Evolutionary conservation across 2,113 vertebrate species (phyloP).

Genomic region (Pipa parva): DNA sequence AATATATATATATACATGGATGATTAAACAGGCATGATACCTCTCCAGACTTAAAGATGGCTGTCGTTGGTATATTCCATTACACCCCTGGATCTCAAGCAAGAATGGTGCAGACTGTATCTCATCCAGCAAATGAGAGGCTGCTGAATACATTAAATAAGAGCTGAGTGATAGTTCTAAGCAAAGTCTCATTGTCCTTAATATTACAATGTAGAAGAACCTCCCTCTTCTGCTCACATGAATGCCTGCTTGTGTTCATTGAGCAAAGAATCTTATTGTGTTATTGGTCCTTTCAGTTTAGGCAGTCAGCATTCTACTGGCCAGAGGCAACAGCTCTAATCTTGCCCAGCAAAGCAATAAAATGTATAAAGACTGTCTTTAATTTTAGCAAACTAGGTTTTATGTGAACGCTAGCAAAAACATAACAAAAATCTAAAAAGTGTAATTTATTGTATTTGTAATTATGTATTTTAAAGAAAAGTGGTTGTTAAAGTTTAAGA

Average conservation of each 20-base stretch:
- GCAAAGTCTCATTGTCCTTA: constrained; percentile 45
- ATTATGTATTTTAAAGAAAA: too few relatives aligned
- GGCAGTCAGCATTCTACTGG: background rate
- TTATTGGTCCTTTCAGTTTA: background rate
- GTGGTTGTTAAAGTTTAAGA: too few relatives aligned
- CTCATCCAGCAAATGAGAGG: constrained; percentile 44
- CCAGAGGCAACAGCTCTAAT: background rate
- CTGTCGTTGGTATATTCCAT: constrained; percentile 12
- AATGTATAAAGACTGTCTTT: too few relatives aligned
- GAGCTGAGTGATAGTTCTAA: constrained; percentile 40
- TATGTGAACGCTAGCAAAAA: too few relatives aligned
- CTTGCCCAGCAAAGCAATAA: too few relatives aligned
- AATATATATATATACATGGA: background rate
- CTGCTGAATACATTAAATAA: constrained; percentile 44
- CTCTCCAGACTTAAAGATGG: constrained; percentile 29
- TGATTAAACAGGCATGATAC: background rate
- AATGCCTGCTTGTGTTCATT: background rate
- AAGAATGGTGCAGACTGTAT: constrained; percentile 39
- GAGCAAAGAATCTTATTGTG: constrained; percentile 13
- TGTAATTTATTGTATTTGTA: too few relatives aligned
- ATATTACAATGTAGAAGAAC: constrained; percentile 37
- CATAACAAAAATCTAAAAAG: too few relatives aligned
- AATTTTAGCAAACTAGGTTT: too few relatives aligned
- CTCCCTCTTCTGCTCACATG: constrained; percentile 23
- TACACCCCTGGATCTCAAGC: constrained; percentile 10